These are phyloP conservation scores for Limenitis camilla DNA, from an alignment of 2,888 invertebrate species.

Conservation along the genomic window DNA sequence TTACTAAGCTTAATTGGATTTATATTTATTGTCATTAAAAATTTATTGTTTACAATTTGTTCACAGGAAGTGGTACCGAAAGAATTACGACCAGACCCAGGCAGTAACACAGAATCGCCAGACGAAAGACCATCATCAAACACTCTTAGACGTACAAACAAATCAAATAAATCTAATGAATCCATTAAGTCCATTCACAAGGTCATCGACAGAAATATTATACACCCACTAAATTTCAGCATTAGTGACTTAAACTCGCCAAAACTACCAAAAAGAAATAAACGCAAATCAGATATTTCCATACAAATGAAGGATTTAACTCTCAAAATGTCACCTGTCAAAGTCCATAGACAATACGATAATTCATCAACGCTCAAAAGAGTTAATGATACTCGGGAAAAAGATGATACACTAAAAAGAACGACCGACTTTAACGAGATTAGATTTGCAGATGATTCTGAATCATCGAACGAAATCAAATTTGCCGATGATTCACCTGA, in stretches of 20 bases:
- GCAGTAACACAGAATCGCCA: slow-evolving; percentile 80
- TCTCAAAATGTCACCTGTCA: slow-evolving; percentile 52
- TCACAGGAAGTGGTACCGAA: slow-evolving; percentile 69
- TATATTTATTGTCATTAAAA: too few species aligned
- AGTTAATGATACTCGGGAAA: slow-evolving; percentile 79
- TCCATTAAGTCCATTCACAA: slow-evolving; percentile 53
- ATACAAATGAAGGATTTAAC: slow-evolving; percentile 65
- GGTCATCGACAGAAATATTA: slow-evolving; percentile 58
- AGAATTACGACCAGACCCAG: slow-evolving; percentile 70
- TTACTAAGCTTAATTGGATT: too few species aligned
- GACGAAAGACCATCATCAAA: slow-evolving; percentile 73
- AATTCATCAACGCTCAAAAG: slow-evolving; percentile 72
- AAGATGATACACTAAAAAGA: slow-evolving; percentile 73
- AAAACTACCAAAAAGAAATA: slow-evolving; percentile 46
- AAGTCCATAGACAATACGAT: slow-evolving; percentile 54
- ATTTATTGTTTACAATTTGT: too few species aligned
- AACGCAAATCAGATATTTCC: slow-evolving; percentile 49
- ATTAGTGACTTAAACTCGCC: slow-evolving; percentile 65
- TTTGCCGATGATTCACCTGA: slow-evolving; percentile 68
- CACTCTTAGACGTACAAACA: slow-evolving; percentile 48
- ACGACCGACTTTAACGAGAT: slow-evolving; percentile 77
- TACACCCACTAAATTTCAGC: slow-evolving; percentile 69
- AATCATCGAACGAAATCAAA: slow-evolving; percentile 67
- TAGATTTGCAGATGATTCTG: slow-evolving; percentile 82
- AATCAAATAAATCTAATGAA: slow-evolving; percentile 50